phyloP scores from a whole-genome alignment of 2,797 vertebrate genomes.

The Aulostomus chinensis region DNA sequence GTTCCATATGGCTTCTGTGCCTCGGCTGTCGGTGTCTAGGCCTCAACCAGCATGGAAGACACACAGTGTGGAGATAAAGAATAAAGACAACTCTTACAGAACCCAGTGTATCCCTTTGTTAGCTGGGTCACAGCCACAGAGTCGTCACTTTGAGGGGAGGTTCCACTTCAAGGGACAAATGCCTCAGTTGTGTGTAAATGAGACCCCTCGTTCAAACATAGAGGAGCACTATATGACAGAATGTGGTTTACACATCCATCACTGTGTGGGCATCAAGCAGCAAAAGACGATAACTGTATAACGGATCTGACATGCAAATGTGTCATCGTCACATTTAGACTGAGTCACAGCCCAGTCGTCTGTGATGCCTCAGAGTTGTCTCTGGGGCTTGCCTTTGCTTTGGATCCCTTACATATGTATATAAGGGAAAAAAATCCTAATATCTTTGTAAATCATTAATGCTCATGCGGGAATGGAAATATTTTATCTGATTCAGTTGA shows the following conservation, averaged over 20 bases:
- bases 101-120: constrained; percentile 49
- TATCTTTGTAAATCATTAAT: no score
- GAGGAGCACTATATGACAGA: constrained; percentile 11
- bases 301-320: constrained; percentile 15
- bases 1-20: constrained; percentile 57
- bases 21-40: constrained; percentile 25
- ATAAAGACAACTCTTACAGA: constrained; percentile 37
- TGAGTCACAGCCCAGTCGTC: no score
- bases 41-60: constrained; percentile 32
- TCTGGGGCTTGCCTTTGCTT: no score
- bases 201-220: constrained; percentile 16
- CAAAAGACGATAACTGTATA: constrained; percentile 18
- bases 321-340: constrained; percentile 29
- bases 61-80: constrained; percentile 31
- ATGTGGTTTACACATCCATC: constrained; percentile 49
- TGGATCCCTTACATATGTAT: no score
- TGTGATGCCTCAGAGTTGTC: no score
- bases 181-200: constrained; percentile 40
- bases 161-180: constrained; percentile 37
- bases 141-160: constrained; percentile 21
- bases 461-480: no score
- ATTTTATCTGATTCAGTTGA: no score
- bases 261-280: constrained; percentile 33
- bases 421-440: no score
- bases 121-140: constrained; percentile 11